Evolutionary conservation across 2,888 invertebrate species (phyloP).

Genomic region (Gisinianus flammeolus): DNA sequence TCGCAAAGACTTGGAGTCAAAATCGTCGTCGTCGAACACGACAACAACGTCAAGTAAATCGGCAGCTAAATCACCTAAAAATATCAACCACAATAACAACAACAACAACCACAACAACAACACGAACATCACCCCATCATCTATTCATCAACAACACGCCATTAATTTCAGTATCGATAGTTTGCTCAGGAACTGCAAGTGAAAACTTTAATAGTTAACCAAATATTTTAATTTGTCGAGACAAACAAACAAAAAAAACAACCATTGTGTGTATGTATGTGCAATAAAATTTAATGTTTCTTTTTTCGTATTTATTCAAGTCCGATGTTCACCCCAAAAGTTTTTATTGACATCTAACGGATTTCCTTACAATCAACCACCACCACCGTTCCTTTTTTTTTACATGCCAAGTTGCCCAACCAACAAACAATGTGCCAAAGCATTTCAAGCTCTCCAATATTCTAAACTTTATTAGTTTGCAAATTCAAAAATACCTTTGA

Average conservation of each 20-base stretch:
- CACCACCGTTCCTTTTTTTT: no score
- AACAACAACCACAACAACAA: slow-evolving; percentile 13
- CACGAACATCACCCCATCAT: background rate
- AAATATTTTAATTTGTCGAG: slow-evolving; percentile 8
- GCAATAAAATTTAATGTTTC: slow-evolving; percentile 6
- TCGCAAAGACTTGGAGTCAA: slow-evolving; percentile 65
- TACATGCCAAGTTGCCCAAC: no score
- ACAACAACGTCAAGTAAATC: slow-evolving; percentile 10
- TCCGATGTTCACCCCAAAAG: background rate
- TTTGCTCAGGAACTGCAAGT: slow-evolving; percentile 14
- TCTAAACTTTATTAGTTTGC: no score
- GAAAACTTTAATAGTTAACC: background rate
- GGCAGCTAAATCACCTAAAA: slow-evolving; percentile 9
- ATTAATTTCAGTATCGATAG: slow-evolving; percentile 52
- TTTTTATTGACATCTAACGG: background rate
- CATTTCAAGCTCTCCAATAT: no score
- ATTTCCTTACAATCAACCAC: no score
- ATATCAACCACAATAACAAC: slow-evolving; percentile 16
- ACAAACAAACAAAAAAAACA: background rate
- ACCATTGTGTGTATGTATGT: slow-evolving; percentile 9
- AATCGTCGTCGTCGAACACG: background rate
- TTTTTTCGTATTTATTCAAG: slow-evolving; percentile 19
- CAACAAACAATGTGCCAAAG: no score
- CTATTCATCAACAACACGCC: slow-evolving; percentile 31
- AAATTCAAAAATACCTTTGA: no score